phyloP scores from a whole-genome alignment of 2,888 invertebrate species.

The Drosophila hamatofila region DNA sequence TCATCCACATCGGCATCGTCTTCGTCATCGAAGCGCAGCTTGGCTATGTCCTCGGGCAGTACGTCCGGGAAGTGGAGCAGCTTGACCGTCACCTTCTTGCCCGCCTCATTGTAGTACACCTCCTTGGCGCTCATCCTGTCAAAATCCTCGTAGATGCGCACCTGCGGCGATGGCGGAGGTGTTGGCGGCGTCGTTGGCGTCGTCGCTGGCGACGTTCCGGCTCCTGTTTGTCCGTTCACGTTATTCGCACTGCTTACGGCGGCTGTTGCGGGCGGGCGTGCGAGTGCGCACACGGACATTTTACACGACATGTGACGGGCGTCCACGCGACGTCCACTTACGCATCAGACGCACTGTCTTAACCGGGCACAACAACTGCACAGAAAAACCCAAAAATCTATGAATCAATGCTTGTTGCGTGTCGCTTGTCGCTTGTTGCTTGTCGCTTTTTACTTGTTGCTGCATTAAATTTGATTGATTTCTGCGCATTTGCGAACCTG shows the following conservation, averaged over 20 bases:
- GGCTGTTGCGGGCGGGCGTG: slow-evolving; percentile 54
- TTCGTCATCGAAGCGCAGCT: slow-evolving; percentile 82
- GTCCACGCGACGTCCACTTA: slow-evolving; percentile 31
- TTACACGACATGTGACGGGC: slow-evolving; percentile 70
- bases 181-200: slow-evolving; percentile 49
- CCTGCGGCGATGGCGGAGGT: slow-evolving; percentile 74
- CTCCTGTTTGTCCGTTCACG: slow-evolving; percentile 24
- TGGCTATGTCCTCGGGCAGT: slow-evolving; percentile 84
- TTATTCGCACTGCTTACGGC: slow-evolving; percentile 20
- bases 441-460: slow-evolving; percentile 11
- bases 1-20: slow-evolving; percentile 46
- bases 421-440: slow-evolving; percentile 14
- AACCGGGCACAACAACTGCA: slow-evolving; percentile 14
- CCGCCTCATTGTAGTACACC: slow-evolving; percentile 85
- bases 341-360: slow-evolving; percentile 50
- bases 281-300: slow-evolving; percentile 85
- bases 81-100: slow-evolving; percentile 85
- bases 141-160: slow-evolving; percentile 85
- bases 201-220: slow-evolving; percentile 3
- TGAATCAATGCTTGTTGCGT: slow-evolving; percentile 22
- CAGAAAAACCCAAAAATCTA: not conserved
- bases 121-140: slow-evolving; percentile 86
- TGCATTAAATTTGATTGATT: slow-evolving; percentile 47
- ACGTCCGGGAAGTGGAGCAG: slow-evolving; percentile 84
- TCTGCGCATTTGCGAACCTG: slow-evolving; percentile 58